Base-by-base conservation (phyloP, 1,140 invertebrate species). In the Papilio dardanus region DNA sequence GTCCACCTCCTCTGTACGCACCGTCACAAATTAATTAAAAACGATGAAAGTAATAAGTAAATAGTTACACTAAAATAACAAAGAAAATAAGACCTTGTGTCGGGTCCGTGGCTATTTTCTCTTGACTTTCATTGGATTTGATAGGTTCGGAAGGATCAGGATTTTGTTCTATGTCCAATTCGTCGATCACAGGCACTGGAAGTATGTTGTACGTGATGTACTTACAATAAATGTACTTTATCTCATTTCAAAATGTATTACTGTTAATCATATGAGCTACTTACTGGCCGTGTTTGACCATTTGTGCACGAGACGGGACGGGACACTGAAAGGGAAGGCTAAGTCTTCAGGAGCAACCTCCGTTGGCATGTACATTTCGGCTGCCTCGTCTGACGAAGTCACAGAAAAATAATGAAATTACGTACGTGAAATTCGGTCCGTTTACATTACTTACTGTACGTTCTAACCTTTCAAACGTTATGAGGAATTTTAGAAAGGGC, bases 1-100 rank as follows among this genome's bases (percentile, higher is more conserved):
- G 88, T 98, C 96, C 21, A 69, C 3, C 0, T 94, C 94, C 77
- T 42, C 67, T n/a, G 19, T 6, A 65, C 24, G n/a, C n/a, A n/a
- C n/a, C n/a, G n/a, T n/a, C n/a, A n/a, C n/a, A n/a, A n/a, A n/a
- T n/a, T n/a, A n/a, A n/a, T n/a, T n/a, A n/a, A n/a, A n/a, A n/a
- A 74, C 2, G n/a, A 40, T 6, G 16, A 12, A 71, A 31, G 30
- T 67, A 46, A 42, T 42, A 1, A 40, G n/a, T n/a, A n/a, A n/a
- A n/a, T n/a, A 37, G 7, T 12, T 37, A 37, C 35, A 8, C 35
- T 10, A n/a, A n/a, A n/a, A n/a, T n/a, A n/a, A n/a, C n/a, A n/a
- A n/a, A n/a, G n/a, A n/a, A n/a, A n/a, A n/a, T n/a, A 30, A 65
- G 3, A 65, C 62, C 62, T 31, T 21, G 54, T 58, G 54, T 58